These are phyloP conservation scores for Trichechus manatus DNA, from an alignment of 2,113 vertebrate species.

Conservation along the genomic window DNA sequence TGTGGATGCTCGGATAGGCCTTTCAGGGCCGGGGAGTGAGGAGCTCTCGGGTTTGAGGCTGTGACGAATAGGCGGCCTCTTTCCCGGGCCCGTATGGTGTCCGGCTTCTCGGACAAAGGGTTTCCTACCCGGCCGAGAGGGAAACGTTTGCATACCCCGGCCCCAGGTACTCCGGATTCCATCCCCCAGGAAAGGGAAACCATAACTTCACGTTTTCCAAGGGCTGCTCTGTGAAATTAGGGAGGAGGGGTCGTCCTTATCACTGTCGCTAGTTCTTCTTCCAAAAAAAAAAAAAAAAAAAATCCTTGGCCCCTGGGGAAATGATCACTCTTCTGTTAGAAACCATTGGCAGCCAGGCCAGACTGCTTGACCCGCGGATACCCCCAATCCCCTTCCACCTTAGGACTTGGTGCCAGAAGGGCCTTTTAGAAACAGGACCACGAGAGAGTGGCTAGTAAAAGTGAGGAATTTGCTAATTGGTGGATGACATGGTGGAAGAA, in stretches of 20 bases:
- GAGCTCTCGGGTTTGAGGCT: slow-evolving; percentile 21
- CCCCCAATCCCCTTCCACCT: neutral
- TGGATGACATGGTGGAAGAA: slow-evolving; percentile 45
- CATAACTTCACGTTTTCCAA: slow-evolving; percentile 54
- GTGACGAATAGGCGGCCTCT: slow-evolving; percentile 69
- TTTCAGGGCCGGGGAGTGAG: neutral
- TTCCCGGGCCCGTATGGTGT: slow-evolving; percentile 63
- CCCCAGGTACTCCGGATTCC: slow-evolving; percentile 63
- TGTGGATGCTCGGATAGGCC: slow-evolving; percentile 31
- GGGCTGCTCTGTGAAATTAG: slow-evolving; percentile 44
- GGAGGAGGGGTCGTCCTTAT: neutral
- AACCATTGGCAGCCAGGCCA: neutral
- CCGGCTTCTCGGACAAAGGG: slow-evolving; percentile 81
- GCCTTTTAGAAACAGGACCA: slow-evolving; percentile 60
- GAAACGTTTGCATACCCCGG: slow-evolving; percentile 67
- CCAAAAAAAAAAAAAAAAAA: neutral
- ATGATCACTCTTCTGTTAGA: slow-evolving; percentile 40
- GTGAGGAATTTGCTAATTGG: slow-evolving; percentile 45
- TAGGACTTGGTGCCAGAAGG: slow-evolving; percentile 41
- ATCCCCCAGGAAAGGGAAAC: slow-evolving; percentile 40
- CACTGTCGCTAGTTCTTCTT: slow-evolving; percentile 40
- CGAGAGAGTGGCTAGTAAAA: slow-evolving; percentile 32
- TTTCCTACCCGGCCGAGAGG: slow-evolving; percentile 64
- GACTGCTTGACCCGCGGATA: neutral
- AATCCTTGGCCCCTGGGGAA: neutral